Percentiles rank a stretch among this genome's conserved stretches.
These are phyloP conservation scores for Asarcornis scutulata DNA, from an alignment of 2,113 vertebrate genomes.

Conservation along the genomic window DNA sequence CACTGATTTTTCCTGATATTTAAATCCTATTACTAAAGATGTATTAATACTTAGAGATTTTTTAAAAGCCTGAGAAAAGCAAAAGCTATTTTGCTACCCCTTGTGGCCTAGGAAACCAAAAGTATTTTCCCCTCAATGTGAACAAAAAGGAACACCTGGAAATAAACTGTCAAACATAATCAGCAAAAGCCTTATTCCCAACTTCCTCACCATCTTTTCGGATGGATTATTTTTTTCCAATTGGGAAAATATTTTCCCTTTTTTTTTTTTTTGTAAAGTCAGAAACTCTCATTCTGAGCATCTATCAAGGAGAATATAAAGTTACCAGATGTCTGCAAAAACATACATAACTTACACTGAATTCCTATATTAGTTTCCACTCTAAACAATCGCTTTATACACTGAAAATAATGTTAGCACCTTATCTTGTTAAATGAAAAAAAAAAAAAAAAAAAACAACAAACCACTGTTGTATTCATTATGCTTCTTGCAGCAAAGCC, in stretches of 20 bases:
- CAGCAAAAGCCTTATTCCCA: not conserved
- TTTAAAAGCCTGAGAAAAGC: not conserved
- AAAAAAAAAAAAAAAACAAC: not conserved
- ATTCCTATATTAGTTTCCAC: not conserved
- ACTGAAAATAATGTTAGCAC: not conserved
- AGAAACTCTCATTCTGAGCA: not conserved
- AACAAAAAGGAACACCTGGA: not conserved
- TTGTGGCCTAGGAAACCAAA: not conserved
- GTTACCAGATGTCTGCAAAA: not conserved
- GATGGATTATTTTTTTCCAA: not conserved
- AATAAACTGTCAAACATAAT: not conserved
- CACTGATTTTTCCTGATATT: not conserved
- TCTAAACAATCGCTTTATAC: not conserved
- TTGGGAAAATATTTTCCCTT: not conserved
- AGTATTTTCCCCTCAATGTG: not conserved
- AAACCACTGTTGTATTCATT: not conserved
- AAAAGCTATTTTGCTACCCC: not conserved
- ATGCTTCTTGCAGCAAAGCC: constrained; percentile 16
- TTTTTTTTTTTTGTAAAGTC: not conserved
- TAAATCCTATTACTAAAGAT: not conserved
- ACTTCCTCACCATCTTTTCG: not conserved
- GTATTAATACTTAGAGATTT: not conserved
- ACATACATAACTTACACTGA: not conserved
- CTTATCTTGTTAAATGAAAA: constrained; percentile 24
- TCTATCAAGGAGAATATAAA: not conserved